These are phyloP conservation scores for Andrena haemorrhoa DNA, from an alignment of 2,888 invertebrate species.

Conservation along the genomic window DNA sequence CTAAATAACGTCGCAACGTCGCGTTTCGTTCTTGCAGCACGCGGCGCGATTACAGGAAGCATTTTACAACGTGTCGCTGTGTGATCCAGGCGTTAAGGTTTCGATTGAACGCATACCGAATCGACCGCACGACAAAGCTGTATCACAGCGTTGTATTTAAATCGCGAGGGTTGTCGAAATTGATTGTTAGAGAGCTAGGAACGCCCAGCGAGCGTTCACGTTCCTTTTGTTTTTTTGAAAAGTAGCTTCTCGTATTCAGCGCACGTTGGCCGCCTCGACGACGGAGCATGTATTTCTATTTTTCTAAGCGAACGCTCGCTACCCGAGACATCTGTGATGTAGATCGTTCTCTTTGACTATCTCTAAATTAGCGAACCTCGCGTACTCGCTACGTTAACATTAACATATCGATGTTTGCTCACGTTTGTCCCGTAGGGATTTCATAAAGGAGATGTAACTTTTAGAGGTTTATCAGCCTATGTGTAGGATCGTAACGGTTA, in stretches of 20 bases:
- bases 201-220: conserved; percentile 22
- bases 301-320: conserved; percentile 33
- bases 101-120: conserved; percentile 9
- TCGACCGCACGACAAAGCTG: not conserved
- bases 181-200: conserved; percentile 25
- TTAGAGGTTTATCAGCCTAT: conserved; percentile 18
- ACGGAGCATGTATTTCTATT: conserved; percentile 33
- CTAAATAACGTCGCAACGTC: conserved; percentile 1
- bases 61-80: no score
- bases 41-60: no score
- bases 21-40: conserved; percentile 23
- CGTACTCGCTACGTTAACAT: conserved; percentile 18
- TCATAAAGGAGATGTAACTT: not conserved
- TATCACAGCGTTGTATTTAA: not conserved
- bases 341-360: conserved; percentile 26
- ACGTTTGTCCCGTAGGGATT: conserved; percentile 21
- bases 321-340: conserved; percentile 25
- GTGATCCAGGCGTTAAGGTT: no score
- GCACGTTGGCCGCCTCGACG: conserved; percentile 11
- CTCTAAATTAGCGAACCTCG: conserved; percentile 19
- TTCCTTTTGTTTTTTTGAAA: conserved; percentile 18
- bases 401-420: conserved; percentile 30
- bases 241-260: conserved; percentile 5
- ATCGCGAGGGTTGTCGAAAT: conserved; percentile 49
- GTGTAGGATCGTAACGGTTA: conserved; percentile 1